phyloP scores from a whole-genome alignment of 2,888 invertebrate species.

The Apoderus coryli region DNA sequence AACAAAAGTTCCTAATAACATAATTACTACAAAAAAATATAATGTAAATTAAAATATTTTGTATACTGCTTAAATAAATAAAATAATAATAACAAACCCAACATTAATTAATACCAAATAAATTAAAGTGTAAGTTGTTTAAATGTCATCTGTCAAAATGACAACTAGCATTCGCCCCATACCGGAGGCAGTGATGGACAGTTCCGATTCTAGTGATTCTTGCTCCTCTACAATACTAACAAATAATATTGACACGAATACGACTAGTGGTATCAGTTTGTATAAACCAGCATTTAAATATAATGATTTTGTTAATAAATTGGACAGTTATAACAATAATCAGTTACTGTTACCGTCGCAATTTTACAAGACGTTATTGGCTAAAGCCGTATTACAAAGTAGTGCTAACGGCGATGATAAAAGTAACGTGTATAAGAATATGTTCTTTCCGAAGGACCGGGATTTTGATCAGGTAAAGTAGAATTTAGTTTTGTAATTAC shows the following conservation, averaged over 20 bases:
- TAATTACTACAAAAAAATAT: too few species aligned
- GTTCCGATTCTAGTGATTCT: slow-evolving; percentile 31
- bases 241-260: too few species aligned
- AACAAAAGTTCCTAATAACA: too few species aligned
- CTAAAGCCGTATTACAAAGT: slow-evolving; percentile 49
- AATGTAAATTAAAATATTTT: too few species aligned
- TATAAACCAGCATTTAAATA: slow-evolving; percentile 29
- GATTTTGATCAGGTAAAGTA: slow-evolving; percentile 33
- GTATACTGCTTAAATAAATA: too few species aligned
- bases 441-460: slow-evolving; percentile 31
- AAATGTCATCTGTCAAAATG: too few species aligned
- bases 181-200: slow-evolving; percentile 28
- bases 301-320: slow-evolving; percentile 31
- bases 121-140: too few species aligned
- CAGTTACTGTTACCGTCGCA: slow-evolving; percentile 52
- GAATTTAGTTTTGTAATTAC: too few species aligned
- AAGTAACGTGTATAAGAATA: slow-evolving; percentile 32
- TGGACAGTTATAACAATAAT: slow-evolving; percentile 33
- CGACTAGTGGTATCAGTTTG: slow-evolving; percentile 22
- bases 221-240: slow-evolving; percentile 24
- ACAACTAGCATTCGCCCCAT: slow-evolving; percentile 29
- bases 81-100: too few species aligned
- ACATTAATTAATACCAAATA: too few species aligned
- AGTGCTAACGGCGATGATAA: slow-evolving; percentile 36
- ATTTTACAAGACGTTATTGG: slow-evolving; percentile 64